A percentile compares a stretch with the other conserved stretches of the same genome.
phyloP scores from a whole-genome alignment of 2,888 invertebrate species.

The Ophion ellenae region DNA sequence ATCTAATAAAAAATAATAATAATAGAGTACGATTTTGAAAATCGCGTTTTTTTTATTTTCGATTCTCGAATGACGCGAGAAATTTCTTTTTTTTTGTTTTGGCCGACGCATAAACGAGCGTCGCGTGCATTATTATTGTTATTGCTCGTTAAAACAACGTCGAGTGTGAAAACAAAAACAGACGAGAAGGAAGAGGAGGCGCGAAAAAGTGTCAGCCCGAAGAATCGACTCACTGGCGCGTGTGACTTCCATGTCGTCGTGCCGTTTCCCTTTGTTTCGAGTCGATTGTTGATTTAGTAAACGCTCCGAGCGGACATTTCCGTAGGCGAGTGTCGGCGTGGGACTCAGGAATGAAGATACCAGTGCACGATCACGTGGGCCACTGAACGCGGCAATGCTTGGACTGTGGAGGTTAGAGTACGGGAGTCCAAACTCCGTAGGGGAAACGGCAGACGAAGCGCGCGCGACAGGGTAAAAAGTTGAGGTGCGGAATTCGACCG shows the following conservation, averaged over 20 bases:
- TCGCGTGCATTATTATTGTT: background rate
- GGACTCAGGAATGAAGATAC: background rate
- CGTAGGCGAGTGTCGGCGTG: background rate
- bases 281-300: background rate
- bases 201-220: background rate
- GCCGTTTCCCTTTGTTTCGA: background rate
- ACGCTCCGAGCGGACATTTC: conserved; percentile 59
- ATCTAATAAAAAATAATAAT: background rate
- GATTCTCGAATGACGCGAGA: background rate
- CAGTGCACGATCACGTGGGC: background rate
- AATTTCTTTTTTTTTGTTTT: too few relatives aligned
- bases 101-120: background rate
- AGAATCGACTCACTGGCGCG: conserved; percentile 69
- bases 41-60: background rate
- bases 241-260: conserved; percentile 70
- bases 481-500: too few relatives aligned
- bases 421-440: too few relatives aligned
- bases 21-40: background rate
- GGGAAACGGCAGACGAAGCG: too few relatives aligned
- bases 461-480: too few relatives aligned
- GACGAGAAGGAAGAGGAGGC: background rate
- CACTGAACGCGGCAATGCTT: background rate
- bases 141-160: background rate
- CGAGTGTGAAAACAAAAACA: background rate
- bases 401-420: background rate